phyloP scores from a whole-genome alignment of 2,113 vertebrate species.

The Octodon degus region DNA sequence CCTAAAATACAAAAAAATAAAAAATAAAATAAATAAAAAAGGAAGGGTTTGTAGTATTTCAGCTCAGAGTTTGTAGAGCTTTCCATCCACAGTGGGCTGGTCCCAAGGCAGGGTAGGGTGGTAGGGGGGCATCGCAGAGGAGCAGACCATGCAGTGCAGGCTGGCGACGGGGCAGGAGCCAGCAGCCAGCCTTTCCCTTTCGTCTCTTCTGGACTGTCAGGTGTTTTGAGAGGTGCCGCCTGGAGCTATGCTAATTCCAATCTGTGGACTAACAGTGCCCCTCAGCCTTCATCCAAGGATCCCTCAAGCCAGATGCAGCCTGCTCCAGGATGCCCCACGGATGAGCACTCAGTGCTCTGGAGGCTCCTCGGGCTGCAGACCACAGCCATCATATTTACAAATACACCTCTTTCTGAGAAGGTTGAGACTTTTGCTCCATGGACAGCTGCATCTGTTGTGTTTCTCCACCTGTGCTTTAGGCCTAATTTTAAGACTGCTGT shows the following conservation, averaged over 20 bases:
- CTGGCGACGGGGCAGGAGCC: background rate
- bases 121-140: background rate
- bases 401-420: background rate
- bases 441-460: background rate
- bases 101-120: background rate
- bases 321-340: background rate
- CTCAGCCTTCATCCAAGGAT: background rate
- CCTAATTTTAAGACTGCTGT: background rate
- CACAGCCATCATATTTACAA: background rate
- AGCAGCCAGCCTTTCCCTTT: background rate
- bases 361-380: background rate
- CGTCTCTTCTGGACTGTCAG: background rate
- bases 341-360: background rate
- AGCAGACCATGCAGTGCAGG: background rate
- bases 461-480: background rate
- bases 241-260: background rate
- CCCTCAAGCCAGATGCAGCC: background rate
- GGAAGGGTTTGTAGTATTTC: background rate
- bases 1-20: too few relatives aligned
- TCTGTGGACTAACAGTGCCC: background rate
- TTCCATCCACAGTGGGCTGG: background rate
- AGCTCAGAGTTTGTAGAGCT: background rate
- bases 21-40: too few relatives aligned
- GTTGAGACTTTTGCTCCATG: background rate
- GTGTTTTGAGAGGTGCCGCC: background rate